Evolutionary conservation across 2,113 vertebrate species (phyloP).

Genomic region (Aviceda subcristata): DNA sequence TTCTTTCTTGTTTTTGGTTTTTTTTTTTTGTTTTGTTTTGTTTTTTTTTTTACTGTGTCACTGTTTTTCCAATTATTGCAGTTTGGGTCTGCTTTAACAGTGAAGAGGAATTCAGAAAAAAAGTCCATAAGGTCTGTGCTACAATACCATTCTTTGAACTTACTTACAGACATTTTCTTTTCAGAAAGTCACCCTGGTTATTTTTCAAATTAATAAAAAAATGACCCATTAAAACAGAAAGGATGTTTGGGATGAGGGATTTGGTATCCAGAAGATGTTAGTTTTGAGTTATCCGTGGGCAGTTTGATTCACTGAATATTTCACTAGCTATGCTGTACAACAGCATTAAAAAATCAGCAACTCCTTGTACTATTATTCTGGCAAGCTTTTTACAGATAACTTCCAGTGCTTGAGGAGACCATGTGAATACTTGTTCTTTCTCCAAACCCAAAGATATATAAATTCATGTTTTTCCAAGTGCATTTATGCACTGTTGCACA

Average conservation of each 20-base stretch:
- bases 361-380: not conserved
- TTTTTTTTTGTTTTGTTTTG: too few relatives aligned
- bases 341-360: conserved; percentile 8
- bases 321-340: not conserved
- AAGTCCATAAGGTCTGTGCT: not conserved
- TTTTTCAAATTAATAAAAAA: not conserved
- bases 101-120: not conserved
- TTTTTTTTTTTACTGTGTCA: not conserved
- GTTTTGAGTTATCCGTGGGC: conserved; percentile 40
- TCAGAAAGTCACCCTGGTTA: not conserved
- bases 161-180: not conserved
- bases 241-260: not conserved
- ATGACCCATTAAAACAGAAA: not conserved
- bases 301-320: conserved; percentile 41
- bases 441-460: not conserved
- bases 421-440: not conserved
- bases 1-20: conserved; percentile 10
- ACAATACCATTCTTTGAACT: not conserved
- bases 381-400: not conserved
- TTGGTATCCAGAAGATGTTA: not conserved
- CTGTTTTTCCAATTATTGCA: conserved; percentile 22
- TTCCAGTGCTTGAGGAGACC: not conserved
- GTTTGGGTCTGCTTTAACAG: conserved; percentile 5
- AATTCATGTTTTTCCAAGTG: not conserved
- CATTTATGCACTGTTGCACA: not conserved